Conservation (phyloP, 2,888 invertebrate species). For the Amaurobius ferox region DNA sequence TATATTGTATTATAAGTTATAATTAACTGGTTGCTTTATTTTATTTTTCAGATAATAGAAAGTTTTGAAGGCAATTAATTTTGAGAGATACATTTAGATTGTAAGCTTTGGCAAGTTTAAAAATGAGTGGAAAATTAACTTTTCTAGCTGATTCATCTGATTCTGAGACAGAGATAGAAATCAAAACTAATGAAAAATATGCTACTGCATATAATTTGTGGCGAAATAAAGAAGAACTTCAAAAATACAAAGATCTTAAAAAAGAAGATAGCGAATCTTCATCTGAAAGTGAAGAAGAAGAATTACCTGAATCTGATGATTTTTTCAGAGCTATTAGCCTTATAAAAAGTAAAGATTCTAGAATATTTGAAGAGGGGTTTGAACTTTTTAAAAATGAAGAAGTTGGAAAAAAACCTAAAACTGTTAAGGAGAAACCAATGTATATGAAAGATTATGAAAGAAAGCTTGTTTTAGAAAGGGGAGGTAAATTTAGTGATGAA, state of each 20-base stretch:
- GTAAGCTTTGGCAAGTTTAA: not conserved
- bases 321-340: conserved; percentile 91
- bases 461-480: conserved; percentile 84
- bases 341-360: conserved; percentile 91
- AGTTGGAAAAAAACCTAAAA: conserved; percentile 33
- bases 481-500: conserved; percentile 80
- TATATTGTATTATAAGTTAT: too few species aligned
- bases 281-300: conserved; percentile 62
- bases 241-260: conserved; percentile 79
- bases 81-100: not conserved
- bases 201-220: conserved; percentile 90
- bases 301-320: conserved; percentile 82
- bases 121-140: conserved; percentile 23
- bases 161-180: conserved; percentile 77
- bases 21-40: too few species aligned
- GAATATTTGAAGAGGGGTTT: conserved; percentile 88
- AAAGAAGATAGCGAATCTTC: conserved; percentile 61
- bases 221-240: conserved; percentile 90
- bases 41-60: not conserved
- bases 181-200: conserved; percentile 87
- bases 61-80: not conserved
- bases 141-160: conserved; percentile 29
- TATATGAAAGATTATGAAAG: conserved; percentile 88
- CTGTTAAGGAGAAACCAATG: conserved; percentile 80
- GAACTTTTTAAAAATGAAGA: conserved; percentile 83